Base-by-base conservation (phyloP, 2,797 vertebrate species). In the Catostomus latipinnis region DNA sequence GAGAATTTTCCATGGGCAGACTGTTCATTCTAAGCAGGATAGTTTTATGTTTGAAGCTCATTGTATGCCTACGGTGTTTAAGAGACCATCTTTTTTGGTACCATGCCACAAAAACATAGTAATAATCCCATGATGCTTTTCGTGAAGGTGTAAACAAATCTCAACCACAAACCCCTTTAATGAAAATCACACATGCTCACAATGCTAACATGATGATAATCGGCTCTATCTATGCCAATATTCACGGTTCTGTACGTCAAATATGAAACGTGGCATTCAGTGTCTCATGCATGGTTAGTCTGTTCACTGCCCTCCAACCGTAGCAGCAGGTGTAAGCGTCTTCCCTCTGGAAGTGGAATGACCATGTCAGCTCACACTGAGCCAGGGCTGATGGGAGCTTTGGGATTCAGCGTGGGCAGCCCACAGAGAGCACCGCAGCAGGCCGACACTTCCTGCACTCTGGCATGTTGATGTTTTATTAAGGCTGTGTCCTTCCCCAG, bases 381-480 rank as follows among this genome's bases (percentile, higher is more conserved):
- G 66, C 14, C 13, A 11, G 10, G 57, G 68, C 53, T 83, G 82
- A 84, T 84, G 63, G 76, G 68, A 16, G 77, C 68, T 83, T 85
- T 83, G 81, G 76, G 85, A 86, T 86, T 84, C 85, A 65, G 62
- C 13, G 46, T 65, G 68, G 58, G 57, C 77, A 75, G 45, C 72
- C 74, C 65, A 50, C 80, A 70, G 73, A 16, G 43, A 61, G 54
- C 75, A 6, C 63, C 63, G 50, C 76, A 72, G 53, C 76, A 57
- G 70, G 61, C 74, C 22, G 46, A 69, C 45, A 63, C 81, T 76
- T 71, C 68, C 78, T 69, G 78, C 73, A 82, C 75, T 60, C 76
- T 58, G 79, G 84, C 78, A 88, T 86, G 83, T 82, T 85, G 78
- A 88, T 88, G 76, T 72, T 85, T 88, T 86, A 88, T 88, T 88